phyloP scores from a whole-genome alignment of 2,888 invertebrate genomes.

The Scaptomyza tumidula region DNA sequence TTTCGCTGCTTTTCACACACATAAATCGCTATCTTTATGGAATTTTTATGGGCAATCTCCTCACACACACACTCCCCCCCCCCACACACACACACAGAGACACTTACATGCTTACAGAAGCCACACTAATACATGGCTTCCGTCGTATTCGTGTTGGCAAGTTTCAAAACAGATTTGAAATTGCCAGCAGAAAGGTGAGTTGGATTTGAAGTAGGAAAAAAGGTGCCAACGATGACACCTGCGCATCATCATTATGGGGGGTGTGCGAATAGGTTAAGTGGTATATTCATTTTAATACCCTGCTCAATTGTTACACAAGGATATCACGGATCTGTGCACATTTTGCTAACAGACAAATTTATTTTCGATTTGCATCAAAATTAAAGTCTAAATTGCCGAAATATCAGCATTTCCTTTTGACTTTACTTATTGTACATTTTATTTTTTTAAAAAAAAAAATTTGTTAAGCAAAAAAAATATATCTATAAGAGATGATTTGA shows the following conservation, averaged over 20 bases:
- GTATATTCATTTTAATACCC: slow-evolving; percentile 39
- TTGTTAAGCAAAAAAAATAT: no score
- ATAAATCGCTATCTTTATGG: slow-evolving; percentile 83
- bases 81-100: slow-evolving; percentile 25
- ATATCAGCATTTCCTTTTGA: not conserved
- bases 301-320: not conserved
- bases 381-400: not conserved
- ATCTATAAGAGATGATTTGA: no score
- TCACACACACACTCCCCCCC: slow-evolving; percentile 71
- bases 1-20: slow-evolving; percentile 56
- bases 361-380: not conserved
- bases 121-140: slow-evolving; percentile 79
- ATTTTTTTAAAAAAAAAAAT: no score
- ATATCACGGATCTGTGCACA: not conserved
- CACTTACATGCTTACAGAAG: slow-evolving; percentile 31
- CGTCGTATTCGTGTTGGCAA: slow-evolving; percentile 54
- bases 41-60: slow-evolving; percentile 83
- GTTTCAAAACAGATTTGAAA: slow-evolving; percentile 44
- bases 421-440: no score
- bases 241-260: slow-evolving; percentile 78
- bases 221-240: slow-evolving; percentile 74
- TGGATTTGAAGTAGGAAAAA: slow-evolving; percentile 38
- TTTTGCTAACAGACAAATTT: not conserved
- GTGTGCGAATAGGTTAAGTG: slow-evolving; percentile 59
- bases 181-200: slow-evolving; percentile 41